A percentile compares a stretch with the other conserved stretches of the same genome.
Evolutionary conservation across 2,888 invertebrate genomes (phyloP).

Genomic region (Ormyrus thymus): DNA sequence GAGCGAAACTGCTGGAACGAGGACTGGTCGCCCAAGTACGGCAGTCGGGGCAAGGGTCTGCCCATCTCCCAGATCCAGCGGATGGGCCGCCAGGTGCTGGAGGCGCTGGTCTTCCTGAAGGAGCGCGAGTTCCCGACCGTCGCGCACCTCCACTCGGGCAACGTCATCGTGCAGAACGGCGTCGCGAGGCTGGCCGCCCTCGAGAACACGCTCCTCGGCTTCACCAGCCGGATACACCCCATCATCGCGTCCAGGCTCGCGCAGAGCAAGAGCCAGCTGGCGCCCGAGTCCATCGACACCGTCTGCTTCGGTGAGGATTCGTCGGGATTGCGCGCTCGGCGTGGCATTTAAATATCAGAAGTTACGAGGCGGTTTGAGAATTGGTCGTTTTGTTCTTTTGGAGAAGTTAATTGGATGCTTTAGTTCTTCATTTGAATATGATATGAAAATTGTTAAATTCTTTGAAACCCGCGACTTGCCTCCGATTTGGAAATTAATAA

Average conservation of each 20-base stretch:
- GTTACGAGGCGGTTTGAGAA: not conserved
- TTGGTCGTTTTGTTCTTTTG: too few species aligned
- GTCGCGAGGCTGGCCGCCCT: constrained; percentile 91
- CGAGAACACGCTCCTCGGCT: constrained; percentile 89
- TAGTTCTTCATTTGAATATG: too few species aligned
- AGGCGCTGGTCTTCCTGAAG: constrained; percentile 89
- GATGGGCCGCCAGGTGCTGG: constrained; percentile 90
- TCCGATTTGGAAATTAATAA: too few species aligned
- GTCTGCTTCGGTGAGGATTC: constrained; percentile 82
- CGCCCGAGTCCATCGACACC: constrained; percentile 78
- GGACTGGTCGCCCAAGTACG: constrained; percentile 86
- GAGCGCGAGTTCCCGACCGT: constrained; percentile 92
- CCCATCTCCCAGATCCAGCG: constrained; percentile 89
- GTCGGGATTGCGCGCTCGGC: not conserved
- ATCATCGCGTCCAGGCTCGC: constrained; percentile 76
- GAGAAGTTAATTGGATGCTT: too few species aligned
- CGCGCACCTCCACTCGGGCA: constrained; percentile 91
- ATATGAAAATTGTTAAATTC: too few species aligned
- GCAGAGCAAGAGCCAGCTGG: constrained; percentile 14
- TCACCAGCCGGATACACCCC: constrained; percentile 79
- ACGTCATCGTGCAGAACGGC: constrained; percentile 93
- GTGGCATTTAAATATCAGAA: too few species aligned
- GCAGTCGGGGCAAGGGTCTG: constrained; percentile 81
- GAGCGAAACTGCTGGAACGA: constrained; percentile 84
- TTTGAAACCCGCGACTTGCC: too few species aligned